Evolutionary conservation across 1,140 invertebrate species (phyloP), one percentile per base, ranked within the genome.

Genomic region (Diachasma alloeum): DNA sequence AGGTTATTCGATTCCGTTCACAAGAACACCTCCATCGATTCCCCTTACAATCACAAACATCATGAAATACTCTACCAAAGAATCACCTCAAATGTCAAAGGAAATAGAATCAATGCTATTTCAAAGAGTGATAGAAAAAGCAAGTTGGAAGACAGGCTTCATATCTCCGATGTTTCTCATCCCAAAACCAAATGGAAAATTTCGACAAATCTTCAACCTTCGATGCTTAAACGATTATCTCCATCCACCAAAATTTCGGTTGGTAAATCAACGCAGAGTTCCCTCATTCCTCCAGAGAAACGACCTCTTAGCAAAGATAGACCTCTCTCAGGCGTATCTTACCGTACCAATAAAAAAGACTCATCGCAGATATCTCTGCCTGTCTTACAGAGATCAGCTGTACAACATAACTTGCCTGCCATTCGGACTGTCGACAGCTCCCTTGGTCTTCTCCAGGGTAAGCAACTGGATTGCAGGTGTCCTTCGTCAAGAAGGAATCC

Each of bases 391-490:
- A n/a, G n/a, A n/a, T n/a, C n/a, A n/a, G n/a, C n/a, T n/a, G n/a
- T n/a, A n/a, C n/a, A n/a, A n/a, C n/a, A n/a, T n/a, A n/a, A n/a
- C n/a, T n/a, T n/a, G n/a, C n/a, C n/a, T n/a, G n/a, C n/a, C n/a
- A n/a, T n/a, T n/a, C n/a, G n/a, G n/a, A n/a, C n/a, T n/a, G 17
- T 70, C 81, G 13, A 81, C 72, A 13, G 80, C 81, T 15, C 82
- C 82, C 4, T 59, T 81, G 10, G 72, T 79, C 0, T 85, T 85
- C 37, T 69, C 82, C 11, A 81, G 79, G 63, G 39, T 85, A 31
- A 74, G 78, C 24, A 84, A 82, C 59, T 85, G 53, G 77, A 15
- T 78, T 19, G 79, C 76, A 19, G 17, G 22, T 10, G 11, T 72
- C 15, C 37, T 78, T 31, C 76, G 77, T 3, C 42, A 72, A 11